phyloP scores from a whole-genome alignment of 2,113 vertebrate species.

The Micromys minutus region DNA sequence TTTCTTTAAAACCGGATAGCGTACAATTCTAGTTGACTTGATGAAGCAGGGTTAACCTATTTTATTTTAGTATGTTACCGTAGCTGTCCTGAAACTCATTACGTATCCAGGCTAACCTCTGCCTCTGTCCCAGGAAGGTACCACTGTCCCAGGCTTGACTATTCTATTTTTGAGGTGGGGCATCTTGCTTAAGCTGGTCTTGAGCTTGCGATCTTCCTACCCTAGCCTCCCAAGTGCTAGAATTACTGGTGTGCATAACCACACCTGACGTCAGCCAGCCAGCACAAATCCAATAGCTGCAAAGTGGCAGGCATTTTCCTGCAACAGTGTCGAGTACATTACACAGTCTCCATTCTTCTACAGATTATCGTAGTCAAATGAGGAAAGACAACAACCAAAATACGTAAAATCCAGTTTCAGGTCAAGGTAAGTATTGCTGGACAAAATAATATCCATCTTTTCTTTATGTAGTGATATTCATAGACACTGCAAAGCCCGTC shows the following conservation, averaged over 20 bases:
- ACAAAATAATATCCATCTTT: slow-evolving; percentile 27
- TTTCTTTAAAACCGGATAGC: neutral
- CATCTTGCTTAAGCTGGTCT: neutral
- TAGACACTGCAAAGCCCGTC: neutral
- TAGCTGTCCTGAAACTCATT: neutral
- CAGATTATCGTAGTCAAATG: neutral
- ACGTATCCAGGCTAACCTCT: neutral
- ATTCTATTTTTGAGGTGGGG: neutral
- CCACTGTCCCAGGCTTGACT: neutral
- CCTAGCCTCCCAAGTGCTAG: neutral
- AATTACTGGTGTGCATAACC: neutral
- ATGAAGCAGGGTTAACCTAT: neutral
- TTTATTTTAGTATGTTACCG: neutral
- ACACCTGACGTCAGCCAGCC: neutral
- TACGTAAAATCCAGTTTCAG: neutral
- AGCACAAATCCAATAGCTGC: slow-evolving; percentile 17
- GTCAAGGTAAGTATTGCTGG: neutral
- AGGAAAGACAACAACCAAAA: slow-evolving; percentile 8
- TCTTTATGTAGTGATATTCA: neutral
- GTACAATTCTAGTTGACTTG: neutral
- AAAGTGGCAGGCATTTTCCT: neutral
- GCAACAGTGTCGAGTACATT: neutral
- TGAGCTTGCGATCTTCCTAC: neutral
- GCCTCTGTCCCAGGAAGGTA: neutral
- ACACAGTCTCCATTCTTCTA: neutral